Base-by-base conservation (phyloP, 2,888 invertebrate species). In the Clunio marinus region DNA sequence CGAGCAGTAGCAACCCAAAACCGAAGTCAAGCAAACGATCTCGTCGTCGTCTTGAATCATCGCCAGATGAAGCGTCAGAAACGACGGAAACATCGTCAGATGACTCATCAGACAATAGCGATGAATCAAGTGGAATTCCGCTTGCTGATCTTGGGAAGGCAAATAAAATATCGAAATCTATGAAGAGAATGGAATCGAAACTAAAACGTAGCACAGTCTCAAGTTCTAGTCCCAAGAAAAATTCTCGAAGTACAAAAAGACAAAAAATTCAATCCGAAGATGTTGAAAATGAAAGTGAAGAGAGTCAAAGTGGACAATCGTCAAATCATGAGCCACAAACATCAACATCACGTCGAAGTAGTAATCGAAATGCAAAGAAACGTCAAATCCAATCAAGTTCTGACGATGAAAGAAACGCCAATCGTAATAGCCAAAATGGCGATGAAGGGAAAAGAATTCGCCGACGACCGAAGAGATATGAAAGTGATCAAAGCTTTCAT, bases 311-410 rank as follows among this genome's bases (percentile, higher is more conserved):
- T 58, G 75, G 75, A 2, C 17, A 22, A 17, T 13, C 51, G 3
- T 20, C 4, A 62, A 77, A 78, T 7, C 76, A 74, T 17, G 74
- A 75, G 41, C 74, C 74, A 28, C 71, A 74, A 7, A 68, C 73
- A 70, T 69, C 70, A 57, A 71, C 73, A 59, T 13, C 55, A 45
- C 70, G 59, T 27, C 68, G 71, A 25, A n/a, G 22, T 69, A 69
- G 69, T 57, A 68, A 70, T 72, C 70, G 32, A 69, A 74, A 73
- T 3, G 75, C 74, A 35, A 75, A 74, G 63, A 74, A 73, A 71
- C 70, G 55, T 25, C 74, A 20, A 69, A 71, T 71, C 58, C 69
- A 70, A 55, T 20, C 71, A 1, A 71, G 70, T 17, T 70, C 69
- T 27, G 71, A 70, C 17, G 70, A 69, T 15, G 69, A 70, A 35